Base-by-base conservation (phyloP, 2,113 vertebrate genomes). In the Bothrops jararaca region DNA sequence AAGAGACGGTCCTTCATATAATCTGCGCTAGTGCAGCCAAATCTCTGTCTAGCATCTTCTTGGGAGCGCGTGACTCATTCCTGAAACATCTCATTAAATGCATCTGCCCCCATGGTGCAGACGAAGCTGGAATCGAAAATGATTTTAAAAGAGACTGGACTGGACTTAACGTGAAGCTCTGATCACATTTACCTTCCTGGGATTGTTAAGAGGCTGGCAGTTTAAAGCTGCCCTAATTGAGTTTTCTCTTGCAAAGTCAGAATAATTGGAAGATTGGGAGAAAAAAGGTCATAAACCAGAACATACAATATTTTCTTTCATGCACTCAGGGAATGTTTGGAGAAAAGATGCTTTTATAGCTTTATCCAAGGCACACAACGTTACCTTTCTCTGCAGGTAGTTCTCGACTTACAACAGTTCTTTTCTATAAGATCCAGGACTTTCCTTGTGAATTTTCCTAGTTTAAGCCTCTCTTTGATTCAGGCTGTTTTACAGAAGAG, bases 231-330 rank as follows among this genome's bases (percentile, higher is more conserved):
- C 53, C 52, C 86, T 93, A 93, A 93, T 93, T 93, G 93, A 64
- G 45, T 45, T n/a, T 91, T 85, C 86, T 50, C 26, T 23, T 20
- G n/a, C 60, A 50, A 7, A 85, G 86, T 12, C 4, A 45, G 53
- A n/a, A 22, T 93, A 93, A 93, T 91, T 93, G 93, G 90, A 91
- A 87, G 53, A 4, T n/a, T 23, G 64, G 90, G 93, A 91, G 90
- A 50, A 11, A 15, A 85, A 26, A 64, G 60, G 93, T 91, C 90
- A 91, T 13, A 39, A 58, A n/a, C 22, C 64, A 42, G 39, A 15
- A 23, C 53, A 4, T 15, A 22, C n/a, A 9, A 3, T 22, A 15
- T 18, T 39, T 89, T 48, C 39, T 56, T 85, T 89, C 45, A 39
- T 15, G 64, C 39, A 24, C 18, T 80, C 34, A 6, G 20, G n/a